Evolutionary conservation across 2,888 invertebrate species (phyloP).

Genomic region (Sinodicranocentrus sp.): DNA sequence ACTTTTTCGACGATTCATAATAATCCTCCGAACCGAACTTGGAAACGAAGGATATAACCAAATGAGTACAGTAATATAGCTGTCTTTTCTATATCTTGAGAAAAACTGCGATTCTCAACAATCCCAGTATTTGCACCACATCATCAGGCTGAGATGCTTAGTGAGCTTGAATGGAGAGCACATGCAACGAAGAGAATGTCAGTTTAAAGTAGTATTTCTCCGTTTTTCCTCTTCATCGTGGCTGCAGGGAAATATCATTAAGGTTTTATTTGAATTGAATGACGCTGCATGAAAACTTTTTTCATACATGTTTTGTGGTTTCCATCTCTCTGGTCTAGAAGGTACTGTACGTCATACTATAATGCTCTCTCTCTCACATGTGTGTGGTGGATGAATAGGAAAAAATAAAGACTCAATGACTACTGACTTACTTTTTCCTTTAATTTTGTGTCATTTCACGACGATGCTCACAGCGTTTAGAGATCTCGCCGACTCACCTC

Average conservation of each 20-base stretch:
- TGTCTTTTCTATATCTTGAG: background rate
- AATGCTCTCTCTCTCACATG: no score
- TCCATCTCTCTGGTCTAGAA: background rate
- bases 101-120: background rate
- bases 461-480: constrained; percentile 53
- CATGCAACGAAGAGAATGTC: background rate
- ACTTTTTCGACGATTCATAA: background rate
- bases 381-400: constrained; percentile 19
- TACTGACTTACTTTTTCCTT: constrained; percentile 65
- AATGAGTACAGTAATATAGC: background rate
- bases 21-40: constrained; percentile 14
- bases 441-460: constrained; percentile 69
- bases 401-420: constrained; percentile 34
- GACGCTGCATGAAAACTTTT: constrained; percentile 56
- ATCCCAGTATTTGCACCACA: background rate
- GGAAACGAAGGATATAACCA: background rate
- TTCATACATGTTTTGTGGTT: constrained; percentile 8
- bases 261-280: constrained; percentile 43
- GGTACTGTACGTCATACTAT: background rate
- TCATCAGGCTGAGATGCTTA: background rate
- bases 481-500: constrained; percentile 58
- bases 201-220: constrained; percentile 21
- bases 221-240: constrained; percentile 22
- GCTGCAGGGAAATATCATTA: constrained; percentile 64
- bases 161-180: no score